Percentiles rank a stretch among this genome's conserved stretches.
Evolutionary conservation across 2,113 vertebrate genomes (phyloP).

Genomic region (Brienomyrus brachyistius): DNA sequence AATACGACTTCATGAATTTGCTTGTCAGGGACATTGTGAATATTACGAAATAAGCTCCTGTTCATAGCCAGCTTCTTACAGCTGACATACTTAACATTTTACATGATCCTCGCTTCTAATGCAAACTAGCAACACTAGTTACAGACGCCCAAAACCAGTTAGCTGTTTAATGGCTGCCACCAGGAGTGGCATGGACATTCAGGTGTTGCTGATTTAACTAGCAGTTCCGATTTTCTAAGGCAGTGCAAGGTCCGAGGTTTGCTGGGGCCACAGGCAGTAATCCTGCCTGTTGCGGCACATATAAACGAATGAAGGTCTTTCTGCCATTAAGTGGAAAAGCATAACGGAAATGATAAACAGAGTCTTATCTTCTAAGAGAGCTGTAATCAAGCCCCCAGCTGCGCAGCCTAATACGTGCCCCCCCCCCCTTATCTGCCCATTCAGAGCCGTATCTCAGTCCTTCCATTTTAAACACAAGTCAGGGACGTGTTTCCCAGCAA

Average conservation of each 20-base stretch:
- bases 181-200: neutral
- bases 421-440: neutral
- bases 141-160: neutral
- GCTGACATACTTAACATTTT: neutral
- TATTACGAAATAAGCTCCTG: neutral
- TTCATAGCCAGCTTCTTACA: neutral
- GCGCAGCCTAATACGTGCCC: neutral
- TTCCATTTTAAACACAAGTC: neutral
- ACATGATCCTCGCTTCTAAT: neutral
- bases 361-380: neutral
- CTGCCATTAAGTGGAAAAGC: neutral
- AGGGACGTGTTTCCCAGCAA: neutral
- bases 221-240: neutral
- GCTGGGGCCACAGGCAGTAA: neutral
- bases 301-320: neutral
- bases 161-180: neutral
- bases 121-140: neutral
- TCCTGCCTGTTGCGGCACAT: neutral
- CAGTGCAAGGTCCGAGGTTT: neutral
- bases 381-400: neutral
- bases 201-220: neutral
- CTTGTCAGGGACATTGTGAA: neutral
- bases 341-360: neutral
- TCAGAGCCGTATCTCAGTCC: neutral
- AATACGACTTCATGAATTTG: slow-evolving; percentile 1